Evolutionary conservation across 2,797 vertebrate species (phyloP), one percentile per base, ranked within the genome.

Genomic region (Myotis myotis): DNA sequence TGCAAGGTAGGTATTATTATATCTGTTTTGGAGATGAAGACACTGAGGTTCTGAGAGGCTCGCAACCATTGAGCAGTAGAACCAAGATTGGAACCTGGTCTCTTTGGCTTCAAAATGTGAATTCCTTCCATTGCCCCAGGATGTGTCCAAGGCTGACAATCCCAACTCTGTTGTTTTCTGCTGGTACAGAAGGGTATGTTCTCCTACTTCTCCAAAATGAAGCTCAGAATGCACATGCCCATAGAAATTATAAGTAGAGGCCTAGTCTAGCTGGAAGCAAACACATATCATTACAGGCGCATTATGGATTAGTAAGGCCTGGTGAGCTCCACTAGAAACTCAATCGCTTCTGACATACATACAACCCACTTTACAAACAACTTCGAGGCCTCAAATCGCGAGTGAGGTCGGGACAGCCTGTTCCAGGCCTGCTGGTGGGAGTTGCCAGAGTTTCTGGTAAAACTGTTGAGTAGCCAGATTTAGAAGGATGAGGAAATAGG

Each of bases 401-500:
- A 89, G 41, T 64, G 82, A 75, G 33, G 33, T 84, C 10, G 0
- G 87, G 68, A 94, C 95, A 80, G 95, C 30, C 53, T 93, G 92
- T 96, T 85, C 96, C 57, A 82, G 47, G 76, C 75, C 30, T 68
- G 64, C 84, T 8, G 6, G 44, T 90, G 92, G 85, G 90, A 82
- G 85, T 94, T 85, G 51, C 90, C 82, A 38, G 91, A 74, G 51
- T 94, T 97, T 96, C 38, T 12, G 87, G 95, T 96, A 96, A 91
- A 90, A 79, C 51, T 82, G 25, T 87, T 30, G 60, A 88, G 41
- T 33, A 15, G 92, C 85, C 1, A 20, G 66, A 71, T 84, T 89
- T 88, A 85, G 51, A 76, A 94, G 66, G 74, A 79, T 96, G 95
- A 96, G 85, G 95, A 97, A 97, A 95, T 83, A 51, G 86, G 80